Conservation (phyloP, 2,797 vertebrate genomes). For the Triplophysa yarkandensis region DNA sequence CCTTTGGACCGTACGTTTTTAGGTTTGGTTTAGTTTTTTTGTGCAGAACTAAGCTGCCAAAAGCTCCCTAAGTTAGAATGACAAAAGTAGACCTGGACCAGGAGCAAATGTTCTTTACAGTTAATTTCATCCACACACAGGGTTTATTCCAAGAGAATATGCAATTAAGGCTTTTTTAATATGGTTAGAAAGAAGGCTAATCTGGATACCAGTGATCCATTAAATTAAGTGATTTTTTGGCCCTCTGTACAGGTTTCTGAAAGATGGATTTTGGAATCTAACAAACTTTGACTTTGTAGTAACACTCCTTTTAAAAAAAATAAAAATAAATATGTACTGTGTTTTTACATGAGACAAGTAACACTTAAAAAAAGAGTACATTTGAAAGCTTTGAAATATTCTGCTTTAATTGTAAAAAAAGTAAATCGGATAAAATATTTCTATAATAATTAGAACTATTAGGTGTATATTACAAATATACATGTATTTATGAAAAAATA, state of each 20-base stretch:
- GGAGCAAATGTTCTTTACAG: conserved; percentile 18
- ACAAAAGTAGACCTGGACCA: background rate
- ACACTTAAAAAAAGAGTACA: no score
- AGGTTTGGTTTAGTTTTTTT: background rate
- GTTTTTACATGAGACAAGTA: no score
- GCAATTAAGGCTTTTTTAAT: conserved; percentile 30
- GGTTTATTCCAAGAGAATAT: conserved; percentile 15
- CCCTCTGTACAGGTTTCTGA: conserved; percentile 3
- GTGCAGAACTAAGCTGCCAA: background rate
- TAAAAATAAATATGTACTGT: no score
- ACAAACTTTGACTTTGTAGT: background rate
- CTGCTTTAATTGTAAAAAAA: no score
- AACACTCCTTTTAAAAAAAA: no score
- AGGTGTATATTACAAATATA: no score
- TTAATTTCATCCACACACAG: conserved; percentile 17
- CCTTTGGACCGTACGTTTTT: background rate
- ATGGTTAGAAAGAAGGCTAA: conserved; percentile 46
- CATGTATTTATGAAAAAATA: no score
- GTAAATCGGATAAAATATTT: no score
- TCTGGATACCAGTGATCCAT: conserved; percentile 44
- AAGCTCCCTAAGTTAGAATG: background rate
- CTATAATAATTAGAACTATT: no score
- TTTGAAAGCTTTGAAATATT: no score
- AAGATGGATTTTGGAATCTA: conserved; percentile 21
- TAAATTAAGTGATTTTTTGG: conserved; percentile 28